phyloP scores from a whole-genome alignment of 2,888 invertebrate genomes.

The Nephrotoma appendiculata region DNA sequence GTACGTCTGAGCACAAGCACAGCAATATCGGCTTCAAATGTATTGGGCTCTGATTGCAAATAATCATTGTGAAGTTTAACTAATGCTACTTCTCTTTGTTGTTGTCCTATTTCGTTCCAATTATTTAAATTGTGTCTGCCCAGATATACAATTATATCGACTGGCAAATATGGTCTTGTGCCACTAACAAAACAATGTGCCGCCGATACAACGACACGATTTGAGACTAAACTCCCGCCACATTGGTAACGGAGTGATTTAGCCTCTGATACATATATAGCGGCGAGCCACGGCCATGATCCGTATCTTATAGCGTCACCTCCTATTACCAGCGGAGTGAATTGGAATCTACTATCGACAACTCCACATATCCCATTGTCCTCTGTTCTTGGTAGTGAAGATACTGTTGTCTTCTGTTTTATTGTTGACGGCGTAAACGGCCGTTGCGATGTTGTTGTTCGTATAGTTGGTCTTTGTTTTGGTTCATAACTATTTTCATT shows the following conservation, averaged over 20 bases:
- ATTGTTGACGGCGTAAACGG: background rate
- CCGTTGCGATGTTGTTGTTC: background rate
- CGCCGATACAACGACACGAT: slow-evolving; percentile 26
- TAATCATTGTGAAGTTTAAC: slow-evolving; percentile 31
- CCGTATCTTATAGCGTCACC: slow-evolving; percentile 30
- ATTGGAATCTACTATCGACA: background rate
- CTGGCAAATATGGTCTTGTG: slow-evolving; percentile 6
- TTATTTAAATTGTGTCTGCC: slow-evolving; percentile 33
- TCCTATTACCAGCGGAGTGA: slow-evolving; percentile 18
- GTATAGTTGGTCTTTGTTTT: background rate
- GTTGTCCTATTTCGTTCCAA: slow-evolving; percentile 27
- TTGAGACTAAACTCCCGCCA: slow-evolving; percentile 27
- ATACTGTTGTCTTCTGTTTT: background rate
- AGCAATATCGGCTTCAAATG: slow-evolving; percentile 37
- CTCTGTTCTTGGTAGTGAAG: background rate
- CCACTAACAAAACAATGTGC: slow-evolving; percentile 29
- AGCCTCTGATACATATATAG: slow-evolving; percentile 37
- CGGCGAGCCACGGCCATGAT: slow-evolving; percentile 55
- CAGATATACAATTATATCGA: slow-evolving; percentile 30
- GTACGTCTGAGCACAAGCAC: slow-evolving; percentile 32
- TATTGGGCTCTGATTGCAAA: slow-evolving; percentile 20
- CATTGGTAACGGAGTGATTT: slow-evolving; percentile 29
- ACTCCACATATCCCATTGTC: background rate
- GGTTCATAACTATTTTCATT: background rate
- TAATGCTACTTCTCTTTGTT: background rate